These are phyloP conservation scores for Eudemis profundana DNA, from an alignment of 2,888 invertebrate species.

Conservation along the genomic window DNA sequence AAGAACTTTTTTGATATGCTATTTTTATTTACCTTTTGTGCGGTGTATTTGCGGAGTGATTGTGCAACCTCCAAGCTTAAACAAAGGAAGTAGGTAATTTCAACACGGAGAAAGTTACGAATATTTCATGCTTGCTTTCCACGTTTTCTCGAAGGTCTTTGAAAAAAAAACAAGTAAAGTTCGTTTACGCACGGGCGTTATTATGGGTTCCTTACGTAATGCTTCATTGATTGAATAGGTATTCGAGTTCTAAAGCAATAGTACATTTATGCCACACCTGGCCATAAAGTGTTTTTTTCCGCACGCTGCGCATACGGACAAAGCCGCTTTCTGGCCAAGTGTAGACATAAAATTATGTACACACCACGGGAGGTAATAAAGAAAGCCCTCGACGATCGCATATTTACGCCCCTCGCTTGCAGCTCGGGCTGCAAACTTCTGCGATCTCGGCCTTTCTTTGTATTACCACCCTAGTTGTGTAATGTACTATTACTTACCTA, in stretches of 20 bases:
- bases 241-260: not conserved
- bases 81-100: constrained; percentile 34
- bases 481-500: too few relatives aligned
- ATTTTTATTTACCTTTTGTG: not conserved
- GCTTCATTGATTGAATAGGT: constrained; percentile 5
- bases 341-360: too few relatives aligned
- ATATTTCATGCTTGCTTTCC: not conserved
- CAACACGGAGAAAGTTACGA: constrained; percentile 13
- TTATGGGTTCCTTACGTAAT: not conserved
- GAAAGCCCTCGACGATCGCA: too few relatives aligned
- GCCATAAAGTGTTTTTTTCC: too few relatives aligned
- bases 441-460: too few relatives aligned
- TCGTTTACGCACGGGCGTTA: not conserved
- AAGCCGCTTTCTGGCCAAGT: too few relatives aligned
- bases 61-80: constrained; percentile 4
- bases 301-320: too few relatives aligned
- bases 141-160: constrained; percentile 9
- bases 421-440: too few relatives aligned
- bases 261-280: not conserved
- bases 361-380: too few relatives aligned
- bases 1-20: too few relatives aligned
- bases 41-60: not conserved
- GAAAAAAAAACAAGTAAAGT: not conserved
- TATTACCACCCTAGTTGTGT: too few relatives aligned
- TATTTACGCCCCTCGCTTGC: too few relatives aligned